Conservation (phyloP, 2,113 vertebrate species). For the Mus pahari region DNA sequence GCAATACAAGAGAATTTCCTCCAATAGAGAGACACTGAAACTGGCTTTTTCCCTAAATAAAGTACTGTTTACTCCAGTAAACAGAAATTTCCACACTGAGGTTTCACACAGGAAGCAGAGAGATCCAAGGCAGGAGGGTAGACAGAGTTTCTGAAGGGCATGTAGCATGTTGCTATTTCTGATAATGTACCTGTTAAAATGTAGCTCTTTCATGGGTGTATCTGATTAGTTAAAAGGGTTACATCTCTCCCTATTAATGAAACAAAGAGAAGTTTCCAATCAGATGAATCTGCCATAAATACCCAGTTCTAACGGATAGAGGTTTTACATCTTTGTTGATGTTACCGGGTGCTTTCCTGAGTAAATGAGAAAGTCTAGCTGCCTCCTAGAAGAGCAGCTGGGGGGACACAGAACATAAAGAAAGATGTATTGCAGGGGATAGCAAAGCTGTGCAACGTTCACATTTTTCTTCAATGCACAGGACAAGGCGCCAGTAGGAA, state of each 20-base stretch:
- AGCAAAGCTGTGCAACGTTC: conserved; percentile 57
- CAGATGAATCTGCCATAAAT: conserved; percentile 78
- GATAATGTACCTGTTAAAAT: conserved; percentile 80
- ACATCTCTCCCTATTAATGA: conserved; percentile 84
- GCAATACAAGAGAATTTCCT: background rate
- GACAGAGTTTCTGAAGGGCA: conserved; percentile 61
- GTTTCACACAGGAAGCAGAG: conserved; percentile 56
- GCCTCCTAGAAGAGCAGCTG: conserved; percentile 66
- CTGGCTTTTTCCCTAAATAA: background rate
- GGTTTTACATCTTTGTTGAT: conserved; percentile 82
- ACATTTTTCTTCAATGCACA: conserved; percentile 67
- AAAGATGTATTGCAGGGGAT: conserved; percentile 56
- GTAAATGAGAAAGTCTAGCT: conserved; percentile 72
- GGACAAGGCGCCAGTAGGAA: conserved; percentile 50
- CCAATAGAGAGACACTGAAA: background rate
- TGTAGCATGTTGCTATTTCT: conserved; percentile 73
- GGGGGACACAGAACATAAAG: conserved; percentile 62
- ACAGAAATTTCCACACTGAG: conserved; percentile 19
- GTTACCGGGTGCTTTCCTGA: conserved; percentile 79
- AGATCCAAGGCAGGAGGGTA: conserved; percentile 33
- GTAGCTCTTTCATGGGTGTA: conserved; percentile 78
- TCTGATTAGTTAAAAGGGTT: conserved; percentile 83
- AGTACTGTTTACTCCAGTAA: background rate
- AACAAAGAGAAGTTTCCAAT: conserved; percentile 79
- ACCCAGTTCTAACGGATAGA: conserved; percentile 82